Base-by-base conservation (phyloP, 1,140 invertebrate genomes). In the Himalopsyche phryganea region DNA sequence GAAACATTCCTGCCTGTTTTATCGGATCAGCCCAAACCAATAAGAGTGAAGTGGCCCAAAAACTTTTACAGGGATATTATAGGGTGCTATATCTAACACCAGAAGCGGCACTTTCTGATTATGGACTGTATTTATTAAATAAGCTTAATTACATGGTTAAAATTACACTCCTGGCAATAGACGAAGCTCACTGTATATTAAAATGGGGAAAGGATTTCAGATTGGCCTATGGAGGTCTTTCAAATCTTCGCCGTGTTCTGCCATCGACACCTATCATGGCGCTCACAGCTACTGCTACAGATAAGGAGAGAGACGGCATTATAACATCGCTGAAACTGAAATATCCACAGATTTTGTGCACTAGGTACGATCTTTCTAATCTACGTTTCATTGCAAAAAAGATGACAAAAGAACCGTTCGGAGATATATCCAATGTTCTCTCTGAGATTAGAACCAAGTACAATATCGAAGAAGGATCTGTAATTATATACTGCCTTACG, bases 141-240 rank as follows among this genome's bases (percentile, higher is more conserved):
- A 40, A 40, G n/a, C 15, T 13, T 6, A n/a, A n/a, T 11, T 40
- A 40, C 11, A 40, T 13, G 38, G 4, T 79, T 58, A 68, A 77
- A 33, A 69, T 89, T 17, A 76, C 78, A 7, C 74, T 87, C 53
- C 77, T 93, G 62, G 85, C 91, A 40, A 79, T 93, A 48, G 91
- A 94, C 73, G 77, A 78, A 61, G 76, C 74, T 1, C 75, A 78
- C 74, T 93, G 91, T 78, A 83, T 92, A 7, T 89, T 88, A 58
- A 85, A 90, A 67, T 93, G 90, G 90, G 91, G 90, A 13, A 86
- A 91, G 73, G 90, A 94, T 75, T 93, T 93, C 71, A 74, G 91
- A 36, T 70, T 74, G 6, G 77, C 78, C 57, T 90, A 86, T 67
- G 73, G 84, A 67, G 73, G 81, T 67, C 72, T 88, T 19, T 73